phyloP scores from a whole-genome alignment of 2,113 vertebrate genomes.

The Nerophis ophidion region DNA sequence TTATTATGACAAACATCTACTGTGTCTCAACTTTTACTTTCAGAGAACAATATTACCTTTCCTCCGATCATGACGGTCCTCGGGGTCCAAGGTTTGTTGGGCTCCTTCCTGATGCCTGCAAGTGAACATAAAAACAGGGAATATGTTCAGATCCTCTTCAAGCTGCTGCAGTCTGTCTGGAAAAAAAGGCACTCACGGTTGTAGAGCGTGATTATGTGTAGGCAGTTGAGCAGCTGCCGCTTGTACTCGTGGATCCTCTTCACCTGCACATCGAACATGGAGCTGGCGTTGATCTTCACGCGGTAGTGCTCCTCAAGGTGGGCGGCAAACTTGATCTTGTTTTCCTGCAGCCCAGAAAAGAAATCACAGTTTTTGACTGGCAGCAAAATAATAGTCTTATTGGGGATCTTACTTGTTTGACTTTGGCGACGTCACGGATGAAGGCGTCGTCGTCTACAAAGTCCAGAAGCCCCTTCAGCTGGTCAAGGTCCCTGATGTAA shows the following conservation, averaged over 20 bases:
- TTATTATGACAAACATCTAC: no score
- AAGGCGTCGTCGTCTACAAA: slow-evolving; percentile 80
- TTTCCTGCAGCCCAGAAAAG: slow-evolving; percentile 70
- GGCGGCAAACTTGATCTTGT: slow-evolving; percentile 84
- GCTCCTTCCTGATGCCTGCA: slow-evolving; percentile 84
- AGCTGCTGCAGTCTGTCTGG: no score
- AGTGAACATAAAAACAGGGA: not conserved
- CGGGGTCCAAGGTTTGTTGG: slow-evolving; percentile 78
- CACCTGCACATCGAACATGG: slow-evolving; percentile 88
- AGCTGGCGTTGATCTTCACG: slow-evolving; percentile 85
- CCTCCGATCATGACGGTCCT: slow-evolving; percentile 89
- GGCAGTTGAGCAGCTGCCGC: slow-evolving; percentile 87
- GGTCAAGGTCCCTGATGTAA: slow-evolving; percentile 79
- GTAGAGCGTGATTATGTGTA: slow-evolving; percentile 85
- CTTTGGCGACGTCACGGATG: slow-evolving; percentile 82
- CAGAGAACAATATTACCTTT: slow-evolving; percentile 68
- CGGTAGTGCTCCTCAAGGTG: slow-evolving; percentile 83
- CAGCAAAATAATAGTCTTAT: not conserved
- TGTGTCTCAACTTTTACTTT: no score
- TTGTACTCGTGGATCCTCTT: slow-evolving; percentile 93
- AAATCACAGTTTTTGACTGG: not conserved
- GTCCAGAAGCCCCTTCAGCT: slow-evolving; percentile 77
- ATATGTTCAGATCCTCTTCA: not conserved
- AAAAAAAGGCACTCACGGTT: slow-evolving; percentile 75
- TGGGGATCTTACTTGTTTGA: slow-evolving; percentile 78